phyloP scores from a whole-genome alignment of 2,113 vertebrate genomes.

The Percopsis transmontana region DNA sequence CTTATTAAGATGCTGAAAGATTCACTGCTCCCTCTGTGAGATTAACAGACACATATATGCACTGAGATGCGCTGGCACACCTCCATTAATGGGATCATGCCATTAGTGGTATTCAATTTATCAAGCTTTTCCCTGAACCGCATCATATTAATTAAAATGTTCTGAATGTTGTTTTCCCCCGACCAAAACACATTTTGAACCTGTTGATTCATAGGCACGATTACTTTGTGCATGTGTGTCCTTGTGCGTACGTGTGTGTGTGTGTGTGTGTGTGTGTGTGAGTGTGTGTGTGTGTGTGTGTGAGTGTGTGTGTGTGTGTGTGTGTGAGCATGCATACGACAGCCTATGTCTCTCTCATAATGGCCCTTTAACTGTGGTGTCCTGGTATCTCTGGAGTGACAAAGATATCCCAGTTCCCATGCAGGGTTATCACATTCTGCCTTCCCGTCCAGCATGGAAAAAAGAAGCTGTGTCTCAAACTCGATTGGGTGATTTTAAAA shows the following conservation, averaged over 20 bases:
- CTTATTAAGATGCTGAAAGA: slow-evolving; percentile 37
- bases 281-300: slow-evolving; percentile 5
- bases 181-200: slow-evolving; percentile 45
- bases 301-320: slow-evolving; percentile 5
- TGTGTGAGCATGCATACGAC: slow-evolving; percentile 8
- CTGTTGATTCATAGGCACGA: slow-evolving; percentile 37
- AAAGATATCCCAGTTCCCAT: slow-evolving; percentile 24
- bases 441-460: slow-evolving; percentile 30
- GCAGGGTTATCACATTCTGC: slow-evolving; percentile 44
- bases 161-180: slow-evolving; percentile 33
- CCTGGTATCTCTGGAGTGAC: slow-evolving; percentile 24
- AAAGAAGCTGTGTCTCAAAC: slow-evolving; percentile 42
- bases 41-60: neutral
- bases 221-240: slow-evolving; percentile 5
- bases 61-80: slow-evolving; percentile 63
- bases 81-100: slow-evolving; percentile 54
- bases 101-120: slow-evolving; percentile 38
- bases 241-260: neutral
- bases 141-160: slow-evolving; percentile 32
- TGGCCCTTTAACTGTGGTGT: neutral
- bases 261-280: slow-evolving; percentile 2
- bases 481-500: slow-evolving; percentile 45
- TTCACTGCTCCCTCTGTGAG: slow-evolving; percentile 19
- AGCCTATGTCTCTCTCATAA: slow-evolving; percentile 7
- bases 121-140: slow-evolving; percentile 26